Conservation (phyloP, 2,113 vertebrate species). For the Drymodes brunneopygia region DNA sequence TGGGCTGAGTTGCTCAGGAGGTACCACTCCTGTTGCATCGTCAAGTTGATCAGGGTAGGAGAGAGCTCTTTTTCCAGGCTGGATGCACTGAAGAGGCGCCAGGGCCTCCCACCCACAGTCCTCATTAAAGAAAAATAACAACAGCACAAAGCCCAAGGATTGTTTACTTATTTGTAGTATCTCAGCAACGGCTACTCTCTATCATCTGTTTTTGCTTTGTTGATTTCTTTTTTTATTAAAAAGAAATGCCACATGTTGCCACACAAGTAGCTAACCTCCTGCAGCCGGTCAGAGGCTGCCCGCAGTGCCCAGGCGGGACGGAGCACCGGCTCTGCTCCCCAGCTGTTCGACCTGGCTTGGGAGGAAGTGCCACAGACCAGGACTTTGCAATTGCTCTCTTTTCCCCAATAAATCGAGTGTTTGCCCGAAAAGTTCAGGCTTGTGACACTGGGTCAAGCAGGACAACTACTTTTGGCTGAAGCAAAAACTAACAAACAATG, state of each 20-base stretch:
- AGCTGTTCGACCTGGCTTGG: background rate
- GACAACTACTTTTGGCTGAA: background rate
- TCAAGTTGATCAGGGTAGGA: constrained; percentile 18
- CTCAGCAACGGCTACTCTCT: constrained; percentile 66
- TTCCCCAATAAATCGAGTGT: background rate
- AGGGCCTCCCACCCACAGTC: constrained; percentile 54
- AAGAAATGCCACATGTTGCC: constrained; percentile 72
- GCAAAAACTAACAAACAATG: background rate
- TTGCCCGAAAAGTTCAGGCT: background rate
- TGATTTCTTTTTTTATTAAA: constrained; percentile 65
- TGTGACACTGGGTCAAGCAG: background rate
- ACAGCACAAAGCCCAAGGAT: constrained; percentile 43
- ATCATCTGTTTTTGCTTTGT: constrained; percentile 79
- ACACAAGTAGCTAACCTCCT: constrained; percentile 62
- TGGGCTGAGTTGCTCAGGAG: constrained; percentile 31
- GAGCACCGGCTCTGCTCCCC: constrained; percentile 11
- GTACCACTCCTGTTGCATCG: constrained; percentile 49
- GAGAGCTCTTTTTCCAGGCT: constrained; percentile 23
- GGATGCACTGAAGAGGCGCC: constrained; percentile 30
- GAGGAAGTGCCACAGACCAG: background rate
- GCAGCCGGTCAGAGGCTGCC: constrained; percentile 54
- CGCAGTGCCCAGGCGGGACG: background rate
- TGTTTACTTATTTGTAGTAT: constrained; percentile 71
- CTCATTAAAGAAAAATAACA: constrained; percentile 65
- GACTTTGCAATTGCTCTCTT: background rate